Base-by-base conservation (phyloP, 2,113 vertebrate species). In the Todiramphus saurophagus region DNA sequence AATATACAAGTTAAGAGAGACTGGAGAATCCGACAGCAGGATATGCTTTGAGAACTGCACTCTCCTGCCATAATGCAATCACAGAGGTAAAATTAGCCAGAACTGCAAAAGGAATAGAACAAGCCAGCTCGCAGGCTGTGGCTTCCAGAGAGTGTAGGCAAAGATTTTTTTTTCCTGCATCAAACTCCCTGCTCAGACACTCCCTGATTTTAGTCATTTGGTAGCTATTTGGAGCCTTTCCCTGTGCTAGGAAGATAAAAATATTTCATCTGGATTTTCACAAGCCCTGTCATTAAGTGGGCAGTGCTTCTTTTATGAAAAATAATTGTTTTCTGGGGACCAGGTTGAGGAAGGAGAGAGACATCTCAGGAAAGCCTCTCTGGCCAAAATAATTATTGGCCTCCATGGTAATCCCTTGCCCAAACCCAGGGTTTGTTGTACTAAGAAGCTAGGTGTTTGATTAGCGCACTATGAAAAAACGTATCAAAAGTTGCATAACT, bases 151-250 rank as follows among this genome's bases (percentile, higher is more conserved):
- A 10, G n/a, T 15, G 30, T 77, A 91, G 64, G 63, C 55, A 86
- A 88, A 80, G n/a, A 28, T 28, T 59, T 92, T 72, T 75, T 70
- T 55, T 31, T 89, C 60, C 46, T 56, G 12, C 78, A 72, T 93
- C 41, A 75, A 5, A 56, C 46, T 83, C 16, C 19, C 28, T 87
- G 25, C 77, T 78, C 0, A 1, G 81, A 35, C 86, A 70, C 80
- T 95, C 89, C 80, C 83, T 94, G 44, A 48, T 72, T 89, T 90
- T 87, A 89, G 56, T 96, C 55, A 94, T 89, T 94, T 15, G 2
- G 30, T 35, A 92, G 83, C 56, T 96, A 84, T 92, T 96, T 89
- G 83, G 89, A 94, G 56, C 51, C 64, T 86, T 94, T 94, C 83
- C 80, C 6, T 14, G 12, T 86, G 55, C 2, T 33, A 43, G 72